A percentile compares a stretch with the other conserved stretches of the same genome.
These are phyloP conservation scores for Clitarchus hookeri DNA, from an alignment of 2,888 invertebrate genomes.

Conservation along the genomic window DNA sequence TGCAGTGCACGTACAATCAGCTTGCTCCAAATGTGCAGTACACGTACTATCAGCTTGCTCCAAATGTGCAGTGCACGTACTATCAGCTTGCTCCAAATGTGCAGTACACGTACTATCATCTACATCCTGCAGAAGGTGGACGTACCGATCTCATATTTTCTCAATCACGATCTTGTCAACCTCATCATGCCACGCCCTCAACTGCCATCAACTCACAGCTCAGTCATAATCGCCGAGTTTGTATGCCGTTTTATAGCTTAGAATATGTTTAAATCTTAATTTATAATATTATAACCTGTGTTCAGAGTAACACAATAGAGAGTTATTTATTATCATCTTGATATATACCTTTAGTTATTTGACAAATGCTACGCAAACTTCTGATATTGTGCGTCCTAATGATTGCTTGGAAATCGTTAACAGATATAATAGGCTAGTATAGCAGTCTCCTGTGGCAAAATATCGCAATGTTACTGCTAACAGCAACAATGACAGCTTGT, in stretches of 20 bases:
- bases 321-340: background rate
- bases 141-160: background rate
- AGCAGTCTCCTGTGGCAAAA: slow-evolving; percentile 45
- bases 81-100: no score
- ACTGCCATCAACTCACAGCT: background rate
- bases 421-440: slow-evolving; percentile 44
- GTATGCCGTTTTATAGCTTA: no score
- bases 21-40: no score
- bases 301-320: no score
- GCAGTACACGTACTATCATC: background rate
- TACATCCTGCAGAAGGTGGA: slow-evolving; percentile 18
- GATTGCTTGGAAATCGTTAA: slow-evolving; percentile 46
- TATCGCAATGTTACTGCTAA: slow-evolving; percentile 48
- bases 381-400: slow-evolving; percentile 47
- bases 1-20: background rate
- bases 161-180: slow-evolving; percentile 16
- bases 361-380: slow-evolving; percentile 48
- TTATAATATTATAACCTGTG: no score
- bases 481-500: slow-evolving; percentile 35
- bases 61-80: no score
- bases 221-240: background rate
- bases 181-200: background rate
- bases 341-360: slow-evolving; percentile 35
- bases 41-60: no score
- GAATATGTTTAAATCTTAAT: no score